Evolutionary conservation across 1,140 invertebrate genomes (phyloP).

Genomic region (Scylla paramamosain): DNA sequence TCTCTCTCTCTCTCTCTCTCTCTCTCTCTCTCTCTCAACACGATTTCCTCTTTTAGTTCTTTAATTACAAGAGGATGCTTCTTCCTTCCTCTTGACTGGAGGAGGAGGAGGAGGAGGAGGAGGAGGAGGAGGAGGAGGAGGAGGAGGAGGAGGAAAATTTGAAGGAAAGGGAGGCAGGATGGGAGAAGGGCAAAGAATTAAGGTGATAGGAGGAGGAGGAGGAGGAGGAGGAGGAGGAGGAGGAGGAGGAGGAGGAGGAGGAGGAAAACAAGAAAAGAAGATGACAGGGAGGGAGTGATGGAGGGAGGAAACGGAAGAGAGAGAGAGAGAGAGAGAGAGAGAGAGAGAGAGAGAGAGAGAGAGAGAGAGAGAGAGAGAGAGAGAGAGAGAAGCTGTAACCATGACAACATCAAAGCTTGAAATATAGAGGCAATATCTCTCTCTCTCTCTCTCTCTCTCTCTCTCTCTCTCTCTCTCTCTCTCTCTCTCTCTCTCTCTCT

Average conservation of each 20-base stretch:
- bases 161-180: too few species aligned
- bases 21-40: neutral
- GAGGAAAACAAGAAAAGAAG: neutral
- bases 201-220: too few species aligned
- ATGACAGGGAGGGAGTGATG: neutral
- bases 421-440: too few species aligned
- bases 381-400: too few species aligned
- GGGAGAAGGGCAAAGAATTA: too few species aligned
- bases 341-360: neutral
- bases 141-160: too few species aligned
- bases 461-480: neutral
- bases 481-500: neutral
- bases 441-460: neutral
- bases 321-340: neutral
- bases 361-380: neutral
- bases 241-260: neutral
- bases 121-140: neutral
- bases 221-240: neutral
- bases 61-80: neutral
- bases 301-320: neutral
- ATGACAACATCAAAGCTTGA: too few species aligned
- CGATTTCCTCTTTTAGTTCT: neutral
- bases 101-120: slow-evolving; percentile 27
- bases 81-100: neutral
- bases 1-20: slow-evolving; percentile 43